Evolutionary conservation across 2,797 vertebrate species (phyloP), one percentile per base, ranked within the genome.

Genomic region (Enteromius argenteus): DNA sequence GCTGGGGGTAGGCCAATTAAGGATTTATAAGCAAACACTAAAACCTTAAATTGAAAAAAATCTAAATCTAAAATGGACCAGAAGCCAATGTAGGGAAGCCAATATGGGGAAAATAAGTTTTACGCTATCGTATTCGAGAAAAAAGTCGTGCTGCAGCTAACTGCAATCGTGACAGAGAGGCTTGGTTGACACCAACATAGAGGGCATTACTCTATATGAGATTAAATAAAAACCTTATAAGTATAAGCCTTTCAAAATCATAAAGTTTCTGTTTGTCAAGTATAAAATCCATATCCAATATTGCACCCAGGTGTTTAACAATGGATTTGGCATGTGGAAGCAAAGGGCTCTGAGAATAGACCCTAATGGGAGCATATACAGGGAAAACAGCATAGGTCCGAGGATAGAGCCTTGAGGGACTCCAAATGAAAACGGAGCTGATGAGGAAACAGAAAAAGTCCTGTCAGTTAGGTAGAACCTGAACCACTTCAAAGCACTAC

Each of bases 41-140:
- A 60, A 77, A 44, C 3, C 13, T 60, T 60, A 60, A 77, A 77
- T 42, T 42, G 39, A 42, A 42, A 42, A 42, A 42, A 42, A 77
- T 27, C 53, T 0, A 27, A 42, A 60, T 5, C 7, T 39, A 60
- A 27, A 77, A 60, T 0, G 14, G 11, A 42, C n/a, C 8, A 0
- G 53, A 39, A 39, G 13, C 21, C 21, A 74, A 11, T 51, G 4
- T 4, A 5, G 71, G 9, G 49, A 75, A 73, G 46, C 30, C 19
- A 75, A 35, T 37, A 56, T n/a, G 10, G 30, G 49, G 2, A 5
- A 75, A 42, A 77, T 60, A 17, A 27, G n/a, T 60, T 76, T 76
- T 58, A 23, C 1, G 11, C 1, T 42, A 42, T 42, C 39, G 9
- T 42, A 1, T 39, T 58, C 0, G 1, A 14, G 53, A 39, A 58